Base-by-base conservation (phyloP, 2,113 vertebrate species). In the Epinephelus lanceolatus region DNA sequence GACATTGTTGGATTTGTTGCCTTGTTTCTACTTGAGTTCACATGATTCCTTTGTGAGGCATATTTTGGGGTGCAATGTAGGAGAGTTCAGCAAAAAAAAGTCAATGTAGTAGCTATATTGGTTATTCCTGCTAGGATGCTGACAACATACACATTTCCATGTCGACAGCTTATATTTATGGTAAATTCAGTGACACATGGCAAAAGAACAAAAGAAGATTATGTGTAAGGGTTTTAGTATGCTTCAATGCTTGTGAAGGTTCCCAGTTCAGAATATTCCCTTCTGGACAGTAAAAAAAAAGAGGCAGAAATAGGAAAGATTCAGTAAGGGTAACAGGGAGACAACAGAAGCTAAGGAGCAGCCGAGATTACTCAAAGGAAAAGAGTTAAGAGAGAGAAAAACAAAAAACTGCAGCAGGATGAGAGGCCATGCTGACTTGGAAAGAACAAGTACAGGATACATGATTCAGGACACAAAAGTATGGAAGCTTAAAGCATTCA, bases 21-120 rank as follows among this genome's bases (percentile, higher is more conserved):
- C 81, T 91, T 92, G 77, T 89, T 88, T 85, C 77, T 84, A 70
- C 63, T 76, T 74, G 42, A 71, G 25, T 68, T 25, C 17, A 66
- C 33, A 53, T 2, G 21, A 18, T 52, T 49, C 6, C 14, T 56
- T 63, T 86, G 23, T 23, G 30, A 49, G 61, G 19, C 21, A 25
- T 30, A 45, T 21, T 42, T 63, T 56, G 15, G 77, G 65, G 17
- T 68, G 70, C 45, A 66, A 19, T 52, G 51, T 66, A 51, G 25
- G 12, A 76, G 45, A 56, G 4, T 21, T 63, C 14, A 59, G 30
- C 14, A 13, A 1, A 18, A 63, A 67, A 7, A 57, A 14, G 30
- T 53, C 18, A 42, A 18, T 19, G 47, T 13, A 47, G 25, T 14
- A n/a, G 42, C 19, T n/a, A 7, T 21, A 11, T 55, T n/a, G n/a